These are phyloP conservation scores for Sandelia bainsii DNA, from an alignment of 2,797 vertebrate genomes.

Conservation along the genomic window DNA sequence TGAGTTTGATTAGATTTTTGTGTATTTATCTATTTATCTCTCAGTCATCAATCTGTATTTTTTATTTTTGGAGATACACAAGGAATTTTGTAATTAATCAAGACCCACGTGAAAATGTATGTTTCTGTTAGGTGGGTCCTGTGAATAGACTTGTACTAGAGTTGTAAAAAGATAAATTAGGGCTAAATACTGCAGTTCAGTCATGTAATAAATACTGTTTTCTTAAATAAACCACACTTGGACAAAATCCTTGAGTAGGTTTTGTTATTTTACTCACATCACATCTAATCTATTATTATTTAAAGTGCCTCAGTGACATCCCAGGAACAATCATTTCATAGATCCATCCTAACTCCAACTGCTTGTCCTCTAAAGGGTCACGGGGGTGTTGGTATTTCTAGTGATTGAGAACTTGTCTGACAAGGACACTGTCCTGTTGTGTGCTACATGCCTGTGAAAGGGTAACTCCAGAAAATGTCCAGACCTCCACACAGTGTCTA, in stretches of 20 bases:
- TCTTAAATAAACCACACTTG: slow-evolving; percentile 86
- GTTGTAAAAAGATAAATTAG: slow-evolving; percentile 82
- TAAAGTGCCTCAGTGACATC: not conserved
- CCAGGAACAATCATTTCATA: no score
- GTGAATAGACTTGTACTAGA: slow-evolving; percentile 88
- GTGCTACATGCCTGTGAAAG: no score
- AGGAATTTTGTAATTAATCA: slow-evolving; percentile 85
- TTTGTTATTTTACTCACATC: slow-evolving; percentile 12
- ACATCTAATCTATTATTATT: not conserved
- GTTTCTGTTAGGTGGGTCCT: slow-evolving; percentile 78
- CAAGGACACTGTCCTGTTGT: no score
- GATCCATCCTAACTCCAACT: no score
- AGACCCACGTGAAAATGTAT: slow-evolving; percentile 79
- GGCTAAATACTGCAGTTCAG: slow-evolving; percentile 85
- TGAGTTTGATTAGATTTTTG: slow-evolving; percentile 67
- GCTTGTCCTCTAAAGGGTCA: no score
- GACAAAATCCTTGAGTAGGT: slow-evolving; percentile 47
- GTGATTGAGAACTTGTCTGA: not conserved
- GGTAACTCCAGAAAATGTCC: no score
- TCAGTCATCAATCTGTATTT: slow-evolving; percentile 79
- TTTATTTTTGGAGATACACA: slow-evolving; percentile 82
- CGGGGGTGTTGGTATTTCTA: no score
- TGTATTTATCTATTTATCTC: slow-evolving; percentile 88
- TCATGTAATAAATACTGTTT: slow-evolving; percentile 88
- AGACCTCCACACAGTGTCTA: no score